Evolutionary conservation across 2,113 vertebrate species (phyloP).

Genomic region (Triplophysa tibetana): DNA sequence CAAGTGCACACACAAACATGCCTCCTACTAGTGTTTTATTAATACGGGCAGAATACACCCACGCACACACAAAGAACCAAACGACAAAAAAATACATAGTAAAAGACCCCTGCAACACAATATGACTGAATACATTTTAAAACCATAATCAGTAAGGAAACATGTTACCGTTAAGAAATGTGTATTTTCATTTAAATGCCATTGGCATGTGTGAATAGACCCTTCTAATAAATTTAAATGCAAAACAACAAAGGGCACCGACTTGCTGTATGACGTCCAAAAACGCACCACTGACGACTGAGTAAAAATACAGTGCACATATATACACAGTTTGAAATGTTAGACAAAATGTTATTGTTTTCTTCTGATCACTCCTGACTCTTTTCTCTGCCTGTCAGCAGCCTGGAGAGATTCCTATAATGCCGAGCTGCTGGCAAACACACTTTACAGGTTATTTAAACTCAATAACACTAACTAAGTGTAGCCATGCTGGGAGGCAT

Average conservation of each 20-base stretch:
- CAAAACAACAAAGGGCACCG: no score
- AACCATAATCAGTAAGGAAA: no score
- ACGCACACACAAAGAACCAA: slow-evolving; percentile 14
- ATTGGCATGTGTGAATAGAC: no score
- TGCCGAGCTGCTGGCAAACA: slow-evolving; percentile 49
- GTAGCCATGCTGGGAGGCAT: slow-evolving; percentile 60
- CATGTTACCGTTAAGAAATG: no score
- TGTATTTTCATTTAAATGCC: no score
- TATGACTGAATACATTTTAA: no score
- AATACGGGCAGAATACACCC: slow-evolving; percentile 17
- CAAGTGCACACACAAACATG: slow-evolving; percentile 50
- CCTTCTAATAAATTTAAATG: no score
- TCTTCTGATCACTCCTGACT: slow-evolving; percentile 51
- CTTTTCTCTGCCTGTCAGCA: slow-evolving; percentile 17
- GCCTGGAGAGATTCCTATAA: slow-evolving; percentile 47
- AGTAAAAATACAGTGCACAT: slow-evolving; percentile 22
- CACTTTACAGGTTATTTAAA: slow-evolving; percentile 64
- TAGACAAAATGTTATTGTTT: slow-evolving; percentile 49
- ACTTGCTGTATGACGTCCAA: background rate
- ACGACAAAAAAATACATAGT: slow-evolving; percentile 1
- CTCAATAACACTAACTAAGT: slow-evolving; percentile 68
- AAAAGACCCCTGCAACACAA: background rate
- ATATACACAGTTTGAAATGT: slow-evolving; percentile 42
- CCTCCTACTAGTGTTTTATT: slow-evolving; percentile 51
- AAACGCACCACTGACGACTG: background rate